phyloP scores from a whole-genome alignment of 2,797 vertebrate genomes.

The Rallus crepitans region DNA sequence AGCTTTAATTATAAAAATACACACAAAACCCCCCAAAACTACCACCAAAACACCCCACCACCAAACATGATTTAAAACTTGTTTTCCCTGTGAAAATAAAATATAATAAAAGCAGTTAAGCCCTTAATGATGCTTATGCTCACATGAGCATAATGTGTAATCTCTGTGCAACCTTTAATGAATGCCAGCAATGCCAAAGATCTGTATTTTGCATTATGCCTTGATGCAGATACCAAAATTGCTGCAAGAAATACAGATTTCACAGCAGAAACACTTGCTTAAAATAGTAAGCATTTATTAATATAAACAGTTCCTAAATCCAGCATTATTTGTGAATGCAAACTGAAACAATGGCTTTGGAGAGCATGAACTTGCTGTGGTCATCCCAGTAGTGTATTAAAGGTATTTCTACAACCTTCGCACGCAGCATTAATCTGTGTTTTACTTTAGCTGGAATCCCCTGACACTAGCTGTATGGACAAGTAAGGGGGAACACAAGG shows the following conservation, averaged over 20 bases:
- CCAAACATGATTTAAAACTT: not conserved
- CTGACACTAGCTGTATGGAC: not conserved
- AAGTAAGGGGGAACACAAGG: not conserved
- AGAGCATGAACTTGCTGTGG: not conserved
- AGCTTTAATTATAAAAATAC: not conserved
- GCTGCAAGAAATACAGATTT: not conserved
- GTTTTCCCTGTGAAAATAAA: not conserved
- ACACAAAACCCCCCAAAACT: too few relatives aligned
- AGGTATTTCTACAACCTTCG: not conserved
- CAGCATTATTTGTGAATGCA: not conserved
- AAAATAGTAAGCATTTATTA: not conserved
- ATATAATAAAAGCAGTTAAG: not conserved
- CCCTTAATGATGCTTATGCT: not conserved
- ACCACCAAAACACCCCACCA: too few relatives aligned
- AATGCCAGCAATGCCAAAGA: not conserved
- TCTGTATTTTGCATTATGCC: not conserved
- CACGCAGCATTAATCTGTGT: not conserved
- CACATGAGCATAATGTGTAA: not conserved
- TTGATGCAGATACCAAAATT: not conserved
- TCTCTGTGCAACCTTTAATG: not conserved
- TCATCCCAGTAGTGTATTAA: not conserved
- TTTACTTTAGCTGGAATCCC: not conserved
- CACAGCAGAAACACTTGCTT: not conserved
- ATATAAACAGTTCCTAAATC: not conserved
- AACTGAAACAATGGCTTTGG: not conserved